A percentile compares a stretch with the other conserved stretches of the same genome.
phyloP scores from a whole-genome alignment of 2,113 vertebrate genomes.

The Laterallus jamaicensis region DNA sequence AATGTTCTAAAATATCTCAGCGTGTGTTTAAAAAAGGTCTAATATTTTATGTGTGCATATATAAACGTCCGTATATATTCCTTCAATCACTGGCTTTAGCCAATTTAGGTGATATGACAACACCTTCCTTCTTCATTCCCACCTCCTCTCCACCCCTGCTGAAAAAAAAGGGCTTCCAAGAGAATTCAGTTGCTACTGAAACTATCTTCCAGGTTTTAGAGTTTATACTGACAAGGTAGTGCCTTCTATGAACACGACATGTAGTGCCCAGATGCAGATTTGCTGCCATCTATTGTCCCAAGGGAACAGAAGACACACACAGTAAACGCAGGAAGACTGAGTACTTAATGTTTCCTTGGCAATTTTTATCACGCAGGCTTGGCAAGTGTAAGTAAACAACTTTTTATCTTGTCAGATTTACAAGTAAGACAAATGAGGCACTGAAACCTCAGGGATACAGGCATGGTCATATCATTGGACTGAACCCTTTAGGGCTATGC shows the following conservation, averaged over 20 bases:
- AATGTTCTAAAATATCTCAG: neutral
- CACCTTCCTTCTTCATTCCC: too few species aligned
- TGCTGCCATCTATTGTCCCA: conserved; percentile 28
- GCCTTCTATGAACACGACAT: neutral
- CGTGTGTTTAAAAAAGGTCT: neutral
- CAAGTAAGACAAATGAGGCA: conserved; percentile 1
- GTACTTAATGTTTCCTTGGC: neutral
- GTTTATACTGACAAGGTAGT: neutral
- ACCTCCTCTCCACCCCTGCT: too few species aligned
- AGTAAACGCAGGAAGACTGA: neutral
- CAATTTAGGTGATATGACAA: neutral
- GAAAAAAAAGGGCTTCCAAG: neutral
- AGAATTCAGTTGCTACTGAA: neutral
- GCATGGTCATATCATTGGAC: neutral
- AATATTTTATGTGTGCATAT: neutral
- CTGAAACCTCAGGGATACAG: conserved; percentile 3
- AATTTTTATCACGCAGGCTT: conserved; percentile 40
- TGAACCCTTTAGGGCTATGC: neutral
- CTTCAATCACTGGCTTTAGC: neutral
- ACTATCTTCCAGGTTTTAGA: neutral
- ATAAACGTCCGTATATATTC: neutral
- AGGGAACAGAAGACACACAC: neutral
- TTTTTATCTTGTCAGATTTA: conserved; percentile 18
- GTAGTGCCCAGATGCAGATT: neutral
- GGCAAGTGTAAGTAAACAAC: neutral